These are phyloP conservation scores for Ficedula albicollis DNA, from an alignment of 2,797 vertebrate species.

Conservation along the genomic window DNA sequence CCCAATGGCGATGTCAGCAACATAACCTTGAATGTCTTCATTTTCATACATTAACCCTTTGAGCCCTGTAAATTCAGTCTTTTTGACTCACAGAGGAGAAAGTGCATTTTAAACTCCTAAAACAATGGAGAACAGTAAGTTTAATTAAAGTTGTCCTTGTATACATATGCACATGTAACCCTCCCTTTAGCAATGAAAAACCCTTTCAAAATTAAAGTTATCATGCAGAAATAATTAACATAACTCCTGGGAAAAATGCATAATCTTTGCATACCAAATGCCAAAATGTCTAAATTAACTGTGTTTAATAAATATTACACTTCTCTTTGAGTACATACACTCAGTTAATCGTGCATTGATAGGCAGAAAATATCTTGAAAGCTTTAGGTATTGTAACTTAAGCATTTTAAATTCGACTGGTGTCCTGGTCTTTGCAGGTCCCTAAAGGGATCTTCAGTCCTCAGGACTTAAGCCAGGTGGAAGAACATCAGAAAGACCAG, in stretches of 20 bases:
- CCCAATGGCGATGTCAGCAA: background rate
- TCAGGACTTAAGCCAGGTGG: rapidly evolving
- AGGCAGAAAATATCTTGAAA: conserved; percentile 6
- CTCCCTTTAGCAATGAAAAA: conserved; percentile 21
- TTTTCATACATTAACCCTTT: conserved; percentile 16
- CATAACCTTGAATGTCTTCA: background rate
- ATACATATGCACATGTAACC: background rate
- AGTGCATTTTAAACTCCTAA: conserved; percentile 1
- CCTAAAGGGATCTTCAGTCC: background rate
- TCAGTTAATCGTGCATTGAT: background rate
- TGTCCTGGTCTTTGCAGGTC: background rate
- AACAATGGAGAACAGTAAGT: background rate
- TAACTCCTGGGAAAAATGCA: conserved; percentile 42
- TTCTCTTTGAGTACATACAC: background rate
- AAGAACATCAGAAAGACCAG: background rate
- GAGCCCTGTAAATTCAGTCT: background rate
- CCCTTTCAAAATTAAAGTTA: conserved; percentile 26
- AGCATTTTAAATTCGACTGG: background rate
- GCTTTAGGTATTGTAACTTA: background rate
- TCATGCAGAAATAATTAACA: conserved; percentile 41
- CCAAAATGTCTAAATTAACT: conserved; percentile 30
- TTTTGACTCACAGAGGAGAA: background rate
- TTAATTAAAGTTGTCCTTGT: conserved; percentile 9
- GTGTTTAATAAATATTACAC: conserved; percentile 36
- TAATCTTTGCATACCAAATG: conserved; percentile 35